Evolutionary conservation across 2,113 vertebrate species (phyloP).

Genomic region (Clarias magur): DNA sequence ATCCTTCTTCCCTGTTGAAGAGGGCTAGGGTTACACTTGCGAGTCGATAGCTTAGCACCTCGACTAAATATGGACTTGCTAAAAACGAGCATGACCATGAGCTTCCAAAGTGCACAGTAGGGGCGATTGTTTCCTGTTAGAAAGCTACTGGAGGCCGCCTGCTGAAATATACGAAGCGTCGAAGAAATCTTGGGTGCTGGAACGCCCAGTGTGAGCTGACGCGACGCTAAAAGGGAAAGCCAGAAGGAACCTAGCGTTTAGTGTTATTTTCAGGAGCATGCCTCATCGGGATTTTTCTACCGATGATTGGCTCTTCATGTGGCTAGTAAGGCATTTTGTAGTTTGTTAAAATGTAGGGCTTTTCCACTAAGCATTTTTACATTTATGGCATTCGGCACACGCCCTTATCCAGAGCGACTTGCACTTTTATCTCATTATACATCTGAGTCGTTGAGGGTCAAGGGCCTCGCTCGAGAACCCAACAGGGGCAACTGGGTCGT

Average conservation of each 20-base stretch:
- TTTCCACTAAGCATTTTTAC: background rate
- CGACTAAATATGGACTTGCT: conserved; percentile 4
- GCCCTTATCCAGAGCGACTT: no score
- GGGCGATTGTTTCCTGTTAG: background rate
- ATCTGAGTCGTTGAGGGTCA: no score
- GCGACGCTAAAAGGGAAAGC: background rate
- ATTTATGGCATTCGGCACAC: no score
- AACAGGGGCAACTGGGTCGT: no score
- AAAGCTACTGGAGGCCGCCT: no score
- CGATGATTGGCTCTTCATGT: background rate
- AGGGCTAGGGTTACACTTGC: conserved; percentile 31
- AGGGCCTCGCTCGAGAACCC: no score
- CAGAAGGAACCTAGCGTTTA: background rate
- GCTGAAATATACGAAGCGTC: background rate
- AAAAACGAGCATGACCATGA: background rate
- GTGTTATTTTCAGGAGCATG: background rate
- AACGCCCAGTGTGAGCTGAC: background rate
- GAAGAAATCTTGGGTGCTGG: background rate
- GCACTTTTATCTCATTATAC: no score
- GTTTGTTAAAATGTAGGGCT: background rate
- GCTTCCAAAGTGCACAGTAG: background rate
- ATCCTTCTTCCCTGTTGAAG: conserved; percentile 52
- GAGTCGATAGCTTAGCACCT: conserved; percentile 39
- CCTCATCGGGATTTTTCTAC: background rate
- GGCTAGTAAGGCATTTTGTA: background rate